phyloP scores from a whole-genome alignment of 2,888 invertebrate genomes.

The Napeogenes sylphis region DNA sequence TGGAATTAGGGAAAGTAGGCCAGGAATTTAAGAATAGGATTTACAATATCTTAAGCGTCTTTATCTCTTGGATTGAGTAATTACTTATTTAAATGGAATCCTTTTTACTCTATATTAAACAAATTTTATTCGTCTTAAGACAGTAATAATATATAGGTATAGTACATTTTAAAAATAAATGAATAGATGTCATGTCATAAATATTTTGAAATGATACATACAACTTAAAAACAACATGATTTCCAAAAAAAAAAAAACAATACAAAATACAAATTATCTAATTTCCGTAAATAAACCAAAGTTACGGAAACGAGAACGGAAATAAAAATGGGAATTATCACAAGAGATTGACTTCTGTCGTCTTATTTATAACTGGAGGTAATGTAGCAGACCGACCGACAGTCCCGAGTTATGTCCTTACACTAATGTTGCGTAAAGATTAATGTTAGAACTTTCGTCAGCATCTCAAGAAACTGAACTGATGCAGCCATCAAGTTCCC shows the following conservation, averaged over 20 bases:
- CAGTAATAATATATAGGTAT: too few species aligned
- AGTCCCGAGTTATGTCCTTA: slow-evolving; percentile 43
- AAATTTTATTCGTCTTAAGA: too few species aligned
- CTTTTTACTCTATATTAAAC: not conserved
- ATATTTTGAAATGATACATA: too few species aligned
- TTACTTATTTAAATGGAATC: not conserved
- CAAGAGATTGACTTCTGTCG: slow-evolving; percentile 27
- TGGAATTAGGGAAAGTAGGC: slow-evolving; percentile 34
- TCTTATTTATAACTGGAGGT: slow-evolving; percentile 32
- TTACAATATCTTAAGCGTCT: slow-evolving; percentile 17
- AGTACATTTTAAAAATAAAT: too few species aligned
- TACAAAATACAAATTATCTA: not conserved
- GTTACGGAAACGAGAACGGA: slow-evolving; percentile 6
- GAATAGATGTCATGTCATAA: too few species aligned
- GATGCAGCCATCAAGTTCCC: too few species aligned
- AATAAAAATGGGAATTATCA: slow-evolving; percentile 27
- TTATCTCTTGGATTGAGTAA: slow-evolving; percentile 10
- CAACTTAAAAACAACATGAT: too few species aligned
- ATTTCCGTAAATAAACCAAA: not conserved
- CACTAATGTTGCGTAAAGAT: slow-evolving; percentile 53
- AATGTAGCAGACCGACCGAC: slow-evolving; percentile 55
- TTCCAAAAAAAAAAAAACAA: not conserved
- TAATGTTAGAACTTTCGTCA: slow-evolving; percentile 25
- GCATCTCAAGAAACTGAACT: not conserved
- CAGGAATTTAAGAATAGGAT: slow-evolving; percentile 42